Evolutionary conservation across 1,140 invertebrate genomes (phyloP).

Genomic region (Drosophila navojoa): DNA sequence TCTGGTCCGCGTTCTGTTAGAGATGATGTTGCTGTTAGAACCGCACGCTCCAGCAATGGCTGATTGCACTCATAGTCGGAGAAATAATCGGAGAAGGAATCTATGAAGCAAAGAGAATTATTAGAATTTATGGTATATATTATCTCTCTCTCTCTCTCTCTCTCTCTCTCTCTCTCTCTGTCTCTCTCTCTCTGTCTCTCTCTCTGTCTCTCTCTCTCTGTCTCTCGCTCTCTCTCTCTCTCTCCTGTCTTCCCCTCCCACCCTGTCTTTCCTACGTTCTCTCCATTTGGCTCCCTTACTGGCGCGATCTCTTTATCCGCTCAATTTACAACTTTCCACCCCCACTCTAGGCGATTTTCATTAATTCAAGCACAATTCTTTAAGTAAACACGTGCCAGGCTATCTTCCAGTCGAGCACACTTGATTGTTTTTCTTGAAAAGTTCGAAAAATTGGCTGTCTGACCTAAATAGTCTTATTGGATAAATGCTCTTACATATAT

Average conservation of each 20-base stretch:
- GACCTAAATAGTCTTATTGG: slow-evolving; percentile 44
- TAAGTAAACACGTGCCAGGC: slow-evolving; percentile 4
- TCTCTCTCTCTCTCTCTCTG: too few species aligned
- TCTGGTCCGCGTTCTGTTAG: slow-evolving; percentile 90
- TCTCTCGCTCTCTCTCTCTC: too few species aligned
- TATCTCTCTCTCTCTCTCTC: too few species aligned
- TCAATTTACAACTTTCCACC: background rate
- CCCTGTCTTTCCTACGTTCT: too few species aligned
- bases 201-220: too few species aligned
- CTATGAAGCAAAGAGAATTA: slow-evolving; percentile 55
- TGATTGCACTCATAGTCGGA: slow-evolving; percentile 89
- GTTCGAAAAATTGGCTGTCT: slow-evolving; percentile 8
- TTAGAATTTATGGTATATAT: background rate
- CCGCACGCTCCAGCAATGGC: slow-evolving; percentile 89
- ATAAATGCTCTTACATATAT: slow-evolving; percentile 18
- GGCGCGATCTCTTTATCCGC: background rate
- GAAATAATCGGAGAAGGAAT: slow-evolving; percentile 79
- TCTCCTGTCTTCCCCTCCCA: too few species aligned
- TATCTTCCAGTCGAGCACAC: background rate
- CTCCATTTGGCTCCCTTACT: too few species aligned
- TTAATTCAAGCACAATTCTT: background rate
- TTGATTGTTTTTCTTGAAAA: slow-evolving; percentile 5
- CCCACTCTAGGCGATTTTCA: background rate
- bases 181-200: background rate
- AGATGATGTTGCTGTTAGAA: slow-evolving; percentile 91